These are phyloP conservation scores for Patella pellucida DNA, from an alignment of 2,888 invertebrate genomes.

Conservation along the genomic window DNA sequence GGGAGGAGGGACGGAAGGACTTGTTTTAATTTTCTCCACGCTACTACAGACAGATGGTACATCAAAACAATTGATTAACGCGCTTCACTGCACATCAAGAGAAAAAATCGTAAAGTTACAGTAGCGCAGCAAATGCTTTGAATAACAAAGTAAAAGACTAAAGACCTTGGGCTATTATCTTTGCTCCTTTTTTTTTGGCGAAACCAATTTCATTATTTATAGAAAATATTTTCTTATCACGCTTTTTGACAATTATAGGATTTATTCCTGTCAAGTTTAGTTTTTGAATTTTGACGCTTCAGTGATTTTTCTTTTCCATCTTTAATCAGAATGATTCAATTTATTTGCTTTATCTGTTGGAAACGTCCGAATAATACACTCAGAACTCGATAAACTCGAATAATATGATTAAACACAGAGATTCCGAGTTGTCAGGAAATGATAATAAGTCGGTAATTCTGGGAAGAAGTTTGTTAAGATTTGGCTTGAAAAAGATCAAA, in stretches of 20 bases:
- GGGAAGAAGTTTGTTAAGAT: no score
- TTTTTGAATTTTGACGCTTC: neutral
- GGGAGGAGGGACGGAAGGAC: neutral
- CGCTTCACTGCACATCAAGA: neutral
- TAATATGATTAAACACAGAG: neutral
- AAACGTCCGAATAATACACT: neutral
- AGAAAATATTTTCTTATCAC: constrained; percentile 5
- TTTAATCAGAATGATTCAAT: constrained; percentile 7
- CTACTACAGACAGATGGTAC: neutral
- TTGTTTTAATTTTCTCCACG: neutral
- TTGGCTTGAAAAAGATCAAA: neutral
- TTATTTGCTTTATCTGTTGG: neutral
- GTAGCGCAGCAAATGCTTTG: no score
- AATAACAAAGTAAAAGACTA: no score
- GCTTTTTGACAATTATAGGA: neutral
- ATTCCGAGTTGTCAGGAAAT: neutral
- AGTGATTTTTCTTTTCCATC: neutral
- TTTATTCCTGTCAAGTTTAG: neutral
- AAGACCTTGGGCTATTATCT: no score
- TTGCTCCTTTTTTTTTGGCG: no score
- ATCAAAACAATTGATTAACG: neutral
- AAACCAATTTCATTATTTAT: no score
- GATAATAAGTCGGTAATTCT: no score
- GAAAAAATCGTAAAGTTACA: neutral
- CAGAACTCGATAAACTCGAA: neutral